Evolutionary conservation across 2,113 vertebrate genomes (phyloP).

Genomic region (Calyptomena viridis): DNA sequence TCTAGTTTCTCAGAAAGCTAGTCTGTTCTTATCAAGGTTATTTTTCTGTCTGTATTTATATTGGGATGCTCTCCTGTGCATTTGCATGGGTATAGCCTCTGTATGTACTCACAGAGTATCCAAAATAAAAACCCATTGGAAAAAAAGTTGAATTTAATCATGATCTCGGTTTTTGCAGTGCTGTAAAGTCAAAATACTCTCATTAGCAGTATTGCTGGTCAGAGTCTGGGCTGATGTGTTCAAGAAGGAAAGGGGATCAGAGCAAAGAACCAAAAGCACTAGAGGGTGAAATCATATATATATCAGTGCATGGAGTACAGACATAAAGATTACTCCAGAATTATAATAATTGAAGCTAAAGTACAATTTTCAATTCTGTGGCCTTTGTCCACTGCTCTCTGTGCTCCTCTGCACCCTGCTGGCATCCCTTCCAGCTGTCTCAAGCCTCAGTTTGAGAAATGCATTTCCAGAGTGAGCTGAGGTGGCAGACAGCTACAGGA

Average conservation of each 20-base stretch:
- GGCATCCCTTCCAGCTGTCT: not conserved
- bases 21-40: not conserved
- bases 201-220: not conserved
- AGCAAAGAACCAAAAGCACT: not conserved
- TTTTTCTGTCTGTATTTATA: not conserved
- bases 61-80: not conserved
- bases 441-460: not conserved
- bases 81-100: not conserved
- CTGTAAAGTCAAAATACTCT: not conserved
- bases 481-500: not conserved
- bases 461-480: not conserved
- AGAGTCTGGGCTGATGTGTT: not conserved
- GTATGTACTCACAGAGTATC: not conserved
- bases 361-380: not conserved
- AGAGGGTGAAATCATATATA: not conserved
- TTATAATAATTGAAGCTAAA: not conserved
- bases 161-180: not conserved
- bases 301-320: not conserved
- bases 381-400: not conserved
- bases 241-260: not conserved
- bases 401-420: not conserved
- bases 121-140: not conserved
- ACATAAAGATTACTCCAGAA: not conserved
- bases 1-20: not conserved
- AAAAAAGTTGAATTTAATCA: not conserved